These are phyloP conservation scores for Numenius arquata DNA, from an alignment of 2,113 vertebrate species.

Conservation along the genomic window DNA sequence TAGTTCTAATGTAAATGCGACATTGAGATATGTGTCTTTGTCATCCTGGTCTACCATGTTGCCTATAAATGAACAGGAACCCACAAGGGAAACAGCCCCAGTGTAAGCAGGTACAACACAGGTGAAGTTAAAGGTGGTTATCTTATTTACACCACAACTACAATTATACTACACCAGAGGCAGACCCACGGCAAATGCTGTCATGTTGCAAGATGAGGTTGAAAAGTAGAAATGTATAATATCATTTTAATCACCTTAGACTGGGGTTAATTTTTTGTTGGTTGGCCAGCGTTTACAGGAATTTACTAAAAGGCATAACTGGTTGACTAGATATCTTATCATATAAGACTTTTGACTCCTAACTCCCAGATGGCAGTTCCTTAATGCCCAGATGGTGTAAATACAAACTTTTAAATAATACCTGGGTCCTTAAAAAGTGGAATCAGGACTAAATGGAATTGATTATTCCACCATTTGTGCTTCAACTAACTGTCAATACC, in stretches of 20 bases:
- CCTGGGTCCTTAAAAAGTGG: neutral
- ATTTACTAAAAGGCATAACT: neutral
- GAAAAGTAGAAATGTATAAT: neutral
- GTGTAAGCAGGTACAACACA: neutral
- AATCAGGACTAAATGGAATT: neutral
- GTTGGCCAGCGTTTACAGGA: neutral
- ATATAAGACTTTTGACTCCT: neutral
- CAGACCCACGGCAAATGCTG: neutral
- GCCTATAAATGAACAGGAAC: neutral
- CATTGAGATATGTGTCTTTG: neutral
- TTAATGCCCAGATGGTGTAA: neutral
- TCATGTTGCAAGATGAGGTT: neutral
- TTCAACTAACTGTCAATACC: constrained; percentile 34
- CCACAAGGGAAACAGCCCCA: neutral
- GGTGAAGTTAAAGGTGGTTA: neutral
- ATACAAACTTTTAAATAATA: neutral
- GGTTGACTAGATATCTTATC: neutral
- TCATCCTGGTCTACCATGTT: neutral
- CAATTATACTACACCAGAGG: neutral
- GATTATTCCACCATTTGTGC: neutral
- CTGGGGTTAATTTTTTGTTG: neutral
- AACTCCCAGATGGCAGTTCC: neutral
- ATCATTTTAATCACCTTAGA: neutral
- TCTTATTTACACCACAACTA: neutral
- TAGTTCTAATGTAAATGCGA: neutral